Base-by-base conservation (phyloP, 2,888 invertebrate genomes). In the Lepetodrilus schrolli region DNA sequence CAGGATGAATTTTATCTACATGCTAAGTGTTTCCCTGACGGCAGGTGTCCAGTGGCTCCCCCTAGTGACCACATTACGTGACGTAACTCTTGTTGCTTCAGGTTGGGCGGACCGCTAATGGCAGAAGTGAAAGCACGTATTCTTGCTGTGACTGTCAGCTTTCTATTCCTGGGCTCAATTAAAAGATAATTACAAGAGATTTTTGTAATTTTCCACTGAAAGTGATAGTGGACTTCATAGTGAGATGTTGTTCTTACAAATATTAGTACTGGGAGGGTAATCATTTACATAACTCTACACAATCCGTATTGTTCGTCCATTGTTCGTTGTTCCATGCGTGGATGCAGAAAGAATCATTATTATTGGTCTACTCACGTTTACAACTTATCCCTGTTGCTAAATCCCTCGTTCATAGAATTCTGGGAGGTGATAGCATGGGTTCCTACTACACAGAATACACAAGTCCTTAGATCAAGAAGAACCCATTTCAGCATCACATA, bases 31-130 rank as follows among this genome's bases (percentile, higher is more conserved):
- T 58, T 58, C 58, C 23, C 30, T 58, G 58, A 30, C 17, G 34
- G 58, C 58, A 58, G 58, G 58, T 58, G 58, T 58, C 58, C 58
- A 1, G 34, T 58, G 58, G 58, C 58, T 26, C 34, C 58, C 23
- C 17, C 26, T 17, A 30, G 58, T 34, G 58, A 34, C 58, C 34
- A 58, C 58, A 58, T 58, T 58, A 58, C n/a, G 34, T 58, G 23
- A 58, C 30, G 58, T 58, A 58, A 58, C 58, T 58, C 58, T 58
- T 58, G 58, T 58, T 58, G 23, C 58, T 58, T 58, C 58, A 58
- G 58, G 17, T 58, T 58, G 20, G 26, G 58, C 58, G 7, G 26
- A 30, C 58, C 58, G 58, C 58, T 58, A 58, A 58, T 58, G 58
- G 58, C 13, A 17, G 17, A 10, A n/a, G 58, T 58, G n/a, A 30